Base-by-base conservation (phyloP, 1,140 invertebrate genomes). In the Drosophila kanapiae region DNA sequence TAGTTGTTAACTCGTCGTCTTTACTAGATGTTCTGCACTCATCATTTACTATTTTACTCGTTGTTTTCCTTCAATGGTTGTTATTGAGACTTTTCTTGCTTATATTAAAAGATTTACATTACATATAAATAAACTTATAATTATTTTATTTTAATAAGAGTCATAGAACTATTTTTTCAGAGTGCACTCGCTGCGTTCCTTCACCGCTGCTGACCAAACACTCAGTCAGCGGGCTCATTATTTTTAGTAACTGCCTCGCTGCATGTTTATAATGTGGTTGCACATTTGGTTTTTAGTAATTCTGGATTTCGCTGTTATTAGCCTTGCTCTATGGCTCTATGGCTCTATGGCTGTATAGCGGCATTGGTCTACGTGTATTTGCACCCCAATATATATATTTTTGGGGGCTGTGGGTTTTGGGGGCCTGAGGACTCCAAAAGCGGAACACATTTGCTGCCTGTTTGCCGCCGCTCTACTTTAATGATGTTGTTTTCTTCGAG, bases 261-360 rank as follows among this genome's bases (percentile, higher is more conserved):
- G 69, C 58, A 67, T 75, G 69, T 67, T 74, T 80, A 81, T 78
- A 74, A 81, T 78, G 75, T 43, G 78, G 53, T 70, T 78, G 75
- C 65, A 71, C 75, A 82, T 82, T 87, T 82, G 79, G 75, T 58
- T 86, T 87, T 87, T 82, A 75, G 80, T 87, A 87, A 86, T 86
- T 82, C 75, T 72, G 78, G 57, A 86, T 72, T 87, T 65, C 38
- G 65, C 64, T 58, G 47, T 54, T 75, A 69, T 83, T 71, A 68
- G 69, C 48, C 49, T 23, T 23, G 23, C 23, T 23, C 11, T 40
- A 40, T 7, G 49, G 37, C 18, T 18, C 11, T 14, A 14, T 35
- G 14, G n/a, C 29, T 49, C 14, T 27, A 43, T 51, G 45, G 27
- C 11, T 27, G 18, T 38, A 54, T 33, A 38, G 35, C 42, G 27